A percentile compares a stretch with the other conserved stretches of the same genome.
phyloP scores from a whole-genome alignment of 2,888 invertebrate species.

The Noctua comes region DNA sequence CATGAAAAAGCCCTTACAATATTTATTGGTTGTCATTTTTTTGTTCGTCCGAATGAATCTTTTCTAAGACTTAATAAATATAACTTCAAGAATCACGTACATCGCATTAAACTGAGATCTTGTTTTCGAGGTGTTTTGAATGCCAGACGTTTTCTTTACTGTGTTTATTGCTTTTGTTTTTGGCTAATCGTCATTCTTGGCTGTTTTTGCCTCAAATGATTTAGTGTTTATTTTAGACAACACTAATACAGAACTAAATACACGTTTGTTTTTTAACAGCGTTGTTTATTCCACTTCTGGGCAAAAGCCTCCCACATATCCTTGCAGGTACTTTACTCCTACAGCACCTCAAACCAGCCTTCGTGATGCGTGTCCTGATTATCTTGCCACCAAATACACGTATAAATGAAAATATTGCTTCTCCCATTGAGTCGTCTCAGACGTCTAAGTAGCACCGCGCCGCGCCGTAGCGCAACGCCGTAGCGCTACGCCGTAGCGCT shows the following conservation, averaged over 20 bases:
- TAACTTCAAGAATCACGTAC: constrained; percentile 47
- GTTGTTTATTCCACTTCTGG: background rate
- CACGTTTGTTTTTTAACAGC: background rate
- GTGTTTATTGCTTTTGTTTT: constrained; percentile 11
- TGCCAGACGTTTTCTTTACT: constrained; percentile 8
- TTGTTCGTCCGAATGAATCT: constrained; percentile 23
- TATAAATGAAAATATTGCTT: background rate
- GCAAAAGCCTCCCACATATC: background rate
- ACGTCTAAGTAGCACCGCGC: background rate
- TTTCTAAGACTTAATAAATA: constrained; percentile 53
- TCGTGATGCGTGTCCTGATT: background rate
- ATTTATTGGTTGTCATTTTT: constrained; percentile 32
- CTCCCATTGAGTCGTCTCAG: background rate
- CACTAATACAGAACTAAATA: background rate
- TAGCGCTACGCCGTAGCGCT: background rate
- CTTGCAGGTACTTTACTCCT: too few relatives aligned
- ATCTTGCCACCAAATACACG: background rate
- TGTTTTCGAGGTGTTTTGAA: constrained; percentile 5
- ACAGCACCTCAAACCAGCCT: background rate
- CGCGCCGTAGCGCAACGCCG: background rate
- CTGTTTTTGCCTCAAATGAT: constrained; percentile 6
- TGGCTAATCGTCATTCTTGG: background rate
- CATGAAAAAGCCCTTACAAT: constrained; percentile 18
- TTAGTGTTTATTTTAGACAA: background rate
- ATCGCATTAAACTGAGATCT: constrained; percentile 47